Evolutionary conservation across 2,113 vertebrate genomes (phyloP), one percentile per base, ranked within the genome.

Genomic region (Cyprinus carpio): DNA sequence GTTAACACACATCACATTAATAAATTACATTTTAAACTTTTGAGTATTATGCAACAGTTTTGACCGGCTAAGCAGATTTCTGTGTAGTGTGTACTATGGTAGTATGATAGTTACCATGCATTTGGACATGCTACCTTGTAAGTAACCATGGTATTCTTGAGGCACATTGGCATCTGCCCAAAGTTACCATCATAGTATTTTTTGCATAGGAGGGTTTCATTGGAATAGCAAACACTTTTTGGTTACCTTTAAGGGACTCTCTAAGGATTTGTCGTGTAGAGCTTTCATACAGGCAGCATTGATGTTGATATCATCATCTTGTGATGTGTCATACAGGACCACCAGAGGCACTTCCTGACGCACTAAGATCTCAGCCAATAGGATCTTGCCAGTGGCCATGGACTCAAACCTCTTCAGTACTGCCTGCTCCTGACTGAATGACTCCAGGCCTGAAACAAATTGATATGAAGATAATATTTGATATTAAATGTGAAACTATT

Each of bases 221-320:
- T 11, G 13, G 15, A 51, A 77, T 10, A 54, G 13, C 25, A 43
- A 46, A 64, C 49, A n/a, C 37, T 77, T 84, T 40, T 18, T 54
- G 9, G 10, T 71, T 89, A 99, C 98, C 98, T 98, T 94, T 75
- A 97, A 90, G 20, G 95, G 94, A 89, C 93, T 93, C 74, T 95
- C 92, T 69, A 99, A 92, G 0, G 96, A 95, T 90, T 94, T 96
- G 91, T 99, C 97, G 81, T 94, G 95, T 80, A 98, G 84, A 3
- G 95, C 94, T 91, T 96, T 98, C 91, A 97, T 89, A 90, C 98
- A 99, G 84, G 93, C 93, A 31, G 96, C 94, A n/a, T 99, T 99
- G 86, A 99, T 97, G 90, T 99, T 99, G 90, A 99, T 91, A 34
- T 99, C 98, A 1, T 99, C 97, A 80, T 99, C 98, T 89, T 98